Base-by-base conservation (phyloP, 2,113 vertebrate species). In the Ammospiza caudacuta region DNA sequence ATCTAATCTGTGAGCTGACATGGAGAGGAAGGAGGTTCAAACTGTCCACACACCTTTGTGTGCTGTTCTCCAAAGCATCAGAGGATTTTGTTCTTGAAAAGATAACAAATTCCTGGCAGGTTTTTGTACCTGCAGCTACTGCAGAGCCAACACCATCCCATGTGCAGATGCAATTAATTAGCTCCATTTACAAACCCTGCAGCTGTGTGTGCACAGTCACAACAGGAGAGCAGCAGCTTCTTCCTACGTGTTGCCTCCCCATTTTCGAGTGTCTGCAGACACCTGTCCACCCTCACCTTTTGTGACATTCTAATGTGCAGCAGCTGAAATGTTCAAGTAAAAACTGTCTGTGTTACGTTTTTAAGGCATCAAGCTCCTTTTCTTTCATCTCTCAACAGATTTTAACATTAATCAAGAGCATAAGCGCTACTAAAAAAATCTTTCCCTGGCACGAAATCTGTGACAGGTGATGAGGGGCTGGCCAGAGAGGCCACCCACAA, bases 231-330 rank as follows among this genome's bases (percentile, higher is more conserved):
- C 83, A 52, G 51, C 64, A 86, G 92, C 63, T 68, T 7, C 73
- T 49, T 69, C 72, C 19, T 63, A 14, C 1, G 0, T 28, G 43
- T 59, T 92, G 63, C 47, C 78, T 95, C 72, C 92, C 89, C 77
- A 9, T 78, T 90, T 89, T 52, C 13, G 46, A 61, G 70, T 74
- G 75, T 61, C 96, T 94, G 83, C 78, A 94, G 92, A 93, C 70
- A 90, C 77, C 83, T 92, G 90, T 59, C 87, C 70, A 67, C 67
- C 82, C 84, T 96, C 90, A 85, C 96, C 95, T 93, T 90, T 76
- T 70, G 88, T 86, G 94, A 87, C 93, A 88, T 15, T 67, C 85
- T 92, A 87, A 95, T 49, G 58, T 41, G 31, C 58, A 58, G 81
- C 61, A 95, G 81, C 87, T 92, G 94, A 95, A 96, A 94, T 64